Base-by-base conservation (phyloP, 2,888 invertebrate genomes). In the Cloeon dipterum region DNA sequence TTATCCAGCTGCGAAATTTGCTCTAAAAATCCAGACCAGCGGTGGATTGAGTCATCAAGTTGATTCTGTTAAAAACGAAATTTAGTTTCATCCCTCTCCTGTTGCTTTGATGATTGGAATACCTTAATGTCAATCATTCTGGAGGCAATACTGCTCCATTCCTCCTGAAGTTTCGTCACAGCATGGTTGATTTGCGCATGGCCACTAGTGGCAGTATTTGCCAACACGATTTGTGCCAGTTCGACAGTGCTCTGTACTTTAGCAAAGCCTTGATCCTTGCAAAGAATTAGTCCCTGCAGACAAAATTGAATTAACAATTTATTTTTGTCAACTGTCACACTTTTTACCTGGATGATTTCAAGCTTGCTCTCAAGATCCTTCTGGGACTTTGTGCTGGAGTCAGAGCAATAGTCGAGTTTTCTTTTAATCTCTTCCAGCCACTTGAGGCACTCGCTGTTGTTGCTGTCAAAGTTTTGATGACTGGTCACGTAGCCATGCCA, bases 401-500 rank as follows among this genome's bases (percentile, higher is more conserved):
- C 83, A 1, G 83, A 74, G 50, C 88, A 89, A 48, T 81, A 83
- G 36, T 76, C 72, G n/a, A 93, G 55, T 52, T 85, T 86, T 43
- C 77, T 74, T 48, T 71, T 70, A 13, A 86, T 70, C 37, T 76
- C 76, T 44, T 76, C 73, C 20, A 93, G 65, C 88, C 88, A 89
- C 41, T 74, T 70, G 4, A 69, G 68, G 42, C 81, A 83, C 48
- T 83, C 81, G 1, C 73, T 67, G 1, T 83, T 62, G 48, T 76
- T 73, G 42, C 72, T 74, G 37, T 85, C 74, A 49, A 86, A 86
- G 48, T 88, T 83, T 59, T 85, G 79, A 52, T 89, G 88, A 20
- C 73, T 74, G 32, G 69, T 70, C 0, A 85, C 88, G 52, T 86
- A 89, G 43, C 83, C 81, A 49, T 88, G 85, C 93, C 93, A 93